These are phyloP conservation scores for Tetrapedia diversipes DNA, from an alignment of 2,888 invertebrate species.

Conservation along the genomic window DNA sequence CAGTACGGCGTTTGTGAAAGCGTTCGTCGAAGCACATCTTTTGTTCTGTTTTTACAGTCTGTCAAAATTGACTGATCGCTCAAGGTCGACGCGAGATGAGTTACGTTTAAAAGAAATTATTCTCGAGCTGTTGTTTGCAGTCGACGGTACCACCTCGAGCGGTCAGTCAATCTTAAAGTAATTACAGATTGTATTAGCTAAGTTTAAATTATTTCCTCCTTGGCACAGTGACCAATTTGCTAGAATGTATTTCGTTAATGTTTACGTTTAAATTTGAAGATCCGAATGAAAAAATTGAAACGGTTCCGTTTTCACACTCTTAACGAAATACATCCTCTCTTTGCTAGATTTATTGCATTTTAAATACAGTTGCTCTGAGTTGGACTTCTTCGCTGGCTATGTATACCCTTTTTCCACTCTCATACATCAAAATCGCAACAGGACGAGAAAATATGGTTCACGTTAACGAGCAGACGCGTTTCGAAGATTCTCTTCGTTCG, in stretches of 20 bases:
- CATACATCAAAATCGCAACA: background rate
- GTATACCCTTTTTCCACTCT: too few species aligned
- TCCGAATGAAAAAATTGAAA: too few species aligned
- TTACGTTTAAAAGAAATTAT: background rate
- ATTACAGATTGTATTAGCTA: too few species aligned
- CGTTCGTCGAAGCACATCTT: slow-evolving; percentile 5
- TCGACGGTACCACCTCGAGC: too few species aligned
- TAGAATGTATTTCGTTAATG: slow-evolving; percentile 17
- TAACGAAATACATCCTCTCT: slow-evolving; percentile 19
- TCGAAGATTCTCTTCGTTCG: too few species aligned
- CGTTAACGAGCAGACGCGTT: background rate
- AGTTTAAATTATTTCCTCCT: background rate
- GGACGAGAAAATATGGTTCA: background rate
- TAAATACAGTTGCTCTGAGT: slow-evolving; percentile 23
- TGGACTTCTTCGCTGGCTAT: background rate
- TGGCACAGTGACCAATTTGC: background rate
- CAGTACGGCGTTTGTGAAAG: background rate
- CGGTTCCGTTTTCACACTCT: too few species aligned
- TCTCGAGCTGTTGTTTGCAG: background rate
- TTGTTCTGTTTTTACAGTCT: too few species aligned
- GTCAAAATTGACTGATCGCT: background rate
- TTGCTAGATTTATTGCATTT: background rate
- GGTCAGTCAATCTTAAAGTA: background rate
- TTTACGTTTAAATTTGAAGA: too few species aligned
- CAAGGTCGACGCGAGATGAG: background rate